Percentiles rank a stretch among this genome's conserved stretches.
Evolutionary conservation across 2,888 invertebrate genomes (phyloP).

Genomic region (Tipula vernalis): DNA sequence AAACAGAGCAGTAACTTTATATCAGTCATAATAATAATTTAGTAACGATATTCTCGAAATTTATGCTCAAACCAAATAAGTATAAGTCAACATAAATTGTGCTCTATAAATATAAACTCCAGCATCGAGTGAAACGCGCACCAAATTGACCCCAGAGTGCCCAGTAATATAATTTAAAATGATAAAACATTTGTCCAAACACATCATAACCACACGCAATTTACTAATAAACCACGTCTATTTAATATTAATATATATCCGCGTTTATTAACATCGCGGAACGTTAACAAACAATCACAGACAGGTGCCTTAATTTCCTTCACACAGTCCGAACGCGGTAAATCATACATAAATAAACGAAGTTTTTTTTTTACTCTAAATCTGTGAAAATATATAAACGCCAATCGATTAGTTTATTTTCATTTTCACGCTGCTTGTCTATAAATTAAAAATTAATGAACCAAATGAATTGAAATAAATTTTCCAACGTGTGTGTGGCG

Average conservation of each 20-base stretch:
- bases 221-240: not conserved
- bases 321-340: not conserved
- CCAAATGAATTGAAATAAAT: not conserved
- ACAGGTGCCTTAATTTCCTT: not conserved
- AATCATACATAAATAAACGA: not conserved
- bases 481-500: not conserved
- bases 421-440: not conserved
- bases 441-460: not conserved
- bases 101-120: not conserved
- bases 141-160: not conserved
- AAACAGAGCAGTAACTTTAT: too few relatives aligned
- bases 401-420: slow-evolving; percentile 4
- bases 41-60: not conserved
- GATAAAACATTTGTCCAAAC: not conserved
- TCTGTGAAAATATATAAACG: not conserved
- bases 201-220: not conserved
- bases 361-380: not conserved
- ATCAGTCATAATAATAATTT: too few relatives aligned
- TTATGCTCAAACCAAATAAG: not conserved
- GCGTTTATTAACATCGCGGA: not conserved
- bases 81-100: not conserved
- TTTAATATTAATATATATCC: not conserved
- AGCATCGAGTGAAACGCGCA: not conserved
- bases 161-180: not conserved
- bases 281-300: not conserved